Conservation (phyloP, 2,888 invertebrate species). For the Pelosia muscerda region DNA sequence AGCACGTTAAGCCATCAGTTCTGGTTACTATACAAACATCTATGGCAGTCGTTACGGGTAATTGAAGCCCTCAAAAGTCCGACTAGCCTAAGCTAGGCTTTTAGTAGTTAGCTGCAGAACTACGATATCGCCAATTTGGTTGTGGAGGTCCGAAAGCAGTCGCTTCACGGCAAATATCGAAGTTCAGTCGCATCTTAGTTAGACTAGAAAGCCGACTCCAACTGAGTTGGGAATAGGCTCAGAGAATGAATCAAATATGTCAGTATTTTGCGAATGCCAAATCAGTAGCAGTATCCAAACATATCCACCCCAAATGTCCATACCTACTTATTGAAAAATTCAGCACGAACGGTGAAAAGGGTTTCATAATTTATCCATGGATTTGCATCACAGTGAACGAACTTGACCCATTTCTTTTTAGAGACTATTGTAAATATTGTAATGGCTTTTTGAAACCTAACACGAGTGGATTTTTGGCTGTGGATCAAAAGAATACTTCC, state of each 20-base stretch:
- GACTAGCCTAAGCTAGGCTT: no score
- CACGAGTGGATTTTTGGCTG: constrained; percentile 9
- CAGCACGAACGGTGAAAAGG: background rate
- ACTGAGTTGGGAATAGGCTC: no score
- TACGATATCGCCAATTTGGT: no score
- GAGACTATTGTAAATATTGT: constrained; percentile 2
- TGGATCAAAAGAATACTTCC: constrained; percentile 8
- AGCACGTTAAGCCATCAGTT: no score
- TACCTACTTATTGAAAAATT: background rate
- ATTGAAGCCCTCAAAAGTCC: no score
- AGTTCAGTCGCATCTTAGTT: no score
- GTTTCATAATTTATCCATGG: background rate
- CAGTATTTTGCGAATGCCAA: background rate
- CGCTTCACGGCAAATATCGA: no score
- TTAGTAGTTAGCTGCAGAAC: no score
- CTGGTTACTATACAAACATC: no score
- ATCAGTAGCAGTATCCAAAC: background rate
- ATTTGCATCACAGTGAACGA: constrained; percentile 3
- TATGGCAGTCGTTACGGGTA: no score
- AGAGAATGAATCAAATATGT: background rate
- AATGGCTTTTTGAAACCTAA: constrained; percentile 15
- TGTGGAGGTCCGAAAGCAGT: no score
- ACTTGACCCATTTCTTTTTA: constrained; percentile 17
- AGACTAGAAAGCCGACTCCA: no score
- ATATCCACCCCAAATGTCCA: background rate